phyloP scores from a whole-genome alignment of 53 echinoderm and acorn worm species.

The Patiria pectinifera region DNA sequence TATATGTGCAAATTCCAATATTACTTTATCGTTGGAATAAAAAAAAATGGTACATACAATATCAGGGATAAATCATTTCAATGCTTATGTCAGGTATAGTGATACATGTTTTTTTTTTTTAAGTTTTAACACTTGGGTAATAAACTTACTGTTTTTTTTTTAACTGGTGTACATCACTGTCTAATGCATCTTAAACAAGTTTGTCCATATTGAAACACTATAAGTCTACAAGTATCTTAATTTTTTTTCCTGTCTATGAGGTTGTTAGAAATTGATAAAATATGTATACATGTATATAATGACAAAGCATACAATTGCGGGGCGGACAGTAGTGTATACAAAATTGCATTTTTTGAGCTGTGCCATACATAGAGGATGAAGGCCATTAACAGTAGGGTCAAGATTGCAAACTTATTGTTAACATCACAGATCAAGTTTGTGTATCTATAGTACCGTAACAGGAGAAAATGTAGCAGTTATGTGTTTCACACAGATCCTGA shows the following conservation, averaged over 20 bases:
- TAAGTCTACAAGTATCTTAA: not conserved
- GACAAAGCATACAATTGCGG: not conserved
- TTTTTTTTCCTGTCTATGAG: not conserved
- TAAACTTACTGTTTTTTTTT: not conserved
- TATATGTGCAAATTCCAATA: not conserved
- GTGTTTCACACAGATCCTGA: too few species aligned
- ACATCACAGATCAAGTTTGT: too few species aligned
- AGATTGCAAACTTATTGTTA: too few species aligned
- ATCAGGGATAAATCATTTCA: not conserved
- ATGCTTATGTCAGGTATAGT: not conserved
- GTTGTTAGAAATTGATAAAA: too few species aligned
- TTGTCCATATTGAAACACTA: not conserved
- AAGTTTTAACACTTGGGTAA: not conserved
- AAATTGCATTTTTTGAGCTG: not conserved
- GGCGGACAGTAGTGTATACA: not conserved
- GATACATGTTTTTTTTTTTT: not conserved
- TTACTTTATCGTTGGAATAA: too few species aligned
- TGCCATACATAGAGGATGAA: not conserved
- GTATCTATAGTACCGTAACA: too few species aligned
- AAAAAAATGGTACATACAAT: not conserved
- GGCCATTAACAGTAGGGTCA: not conserved
- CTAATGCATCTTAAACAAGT: not conserved
- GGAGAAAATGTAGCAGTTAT: too few species aligned
- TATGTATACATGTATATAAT: not conserved
- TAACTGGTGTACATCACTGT: not conserved